Base-by-base conservation (phyloP, 1,140 invertebrate genomes). In the Heliothis subflexa region DNA sequence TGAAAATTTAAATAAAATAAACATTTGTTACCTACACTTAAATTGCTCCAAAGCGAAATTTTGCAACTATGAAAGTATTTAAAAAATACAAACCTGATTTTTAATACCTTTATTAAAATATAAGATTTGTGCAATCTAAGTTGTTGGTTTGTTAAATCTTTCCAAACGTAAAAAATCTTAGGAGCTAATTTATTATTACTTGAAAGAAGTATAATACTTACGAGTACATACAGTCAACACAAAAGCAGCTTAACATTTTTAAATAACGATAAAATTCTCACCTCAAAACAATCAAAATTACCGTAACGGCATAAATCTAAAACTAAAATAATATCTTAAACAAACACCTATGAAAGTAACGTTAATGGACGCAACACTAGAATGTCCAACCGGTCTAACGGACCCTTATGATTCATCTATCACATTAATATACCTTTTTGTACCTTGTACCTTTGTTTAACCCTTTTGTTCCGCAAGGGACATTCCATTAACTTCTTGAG, bases 341-440 rank as follows among this genome's bases (percentile, higher is more conserved):
- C 68, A 72, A 54, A 80, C 54, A 76, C 3, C 52, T 21, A 47
- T 72, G 80, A 72, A 84, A 83, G 64, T 81, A 76, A 74, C 68
- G 85, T 88, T 91, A 88, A 90, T 89, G 80, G 66, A 91, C 86
- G 86, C 50, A 79, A 80, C 81, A 7, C 62, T 74, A 71, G 71
- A 83, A 81, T 79, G 79, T 73, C 78, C 62, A 64, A 90, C 89
- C 91, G 87, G 90, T 91, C 84, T 86, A 91, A 91, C 89, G 82
- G 89, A 86, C 86, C 82, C 21, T 47, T 21, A 85, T 90, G 89
- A 91, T 89, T 83, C 83, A 92, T 91, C 84, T 87, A 90, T 81
- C 78, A 83, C 85, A 90, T 93, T 92, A 93, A 92, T 93, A 92
- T 83, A 86, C 79, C 82, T 91, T 91, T 91, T 89, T 90, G 86